These are phyloP conservation scores for Junonia oenone DNA, from an alignment of 2,888 invertebrate genomes.

Conservation along the genomic window DNA sequence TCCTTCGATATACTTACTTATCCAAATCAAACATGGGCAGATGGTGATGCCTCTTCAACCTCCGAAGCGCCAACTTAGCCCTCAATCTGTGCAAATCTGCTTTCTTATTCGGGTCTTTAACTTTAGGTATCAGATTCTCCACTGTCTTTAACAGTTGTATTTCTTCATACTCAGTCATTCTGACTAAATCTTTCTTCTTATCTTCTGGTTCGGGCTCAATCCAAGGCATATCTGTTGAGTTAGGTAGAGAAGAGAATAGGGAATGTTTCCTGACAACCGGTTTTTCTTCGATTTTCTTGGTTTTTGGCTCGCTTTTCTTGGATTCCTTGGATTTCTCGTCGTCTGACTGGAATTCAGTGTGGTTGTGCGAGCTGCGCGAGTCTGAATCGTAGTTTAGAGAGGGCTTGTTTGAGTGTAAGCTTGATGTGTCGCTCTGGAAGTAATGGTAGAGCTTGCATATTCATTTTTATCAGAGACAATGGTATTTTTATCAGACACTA, in stretches of 20 bases:
- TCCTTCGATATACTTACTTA: conserved; percentile 53
- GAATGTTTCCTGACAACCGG: conserved; percentile 42
- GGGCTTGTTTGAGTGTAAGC: conserved; percentile 50
- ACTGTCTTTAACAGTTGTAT: conserved; percentile 65
- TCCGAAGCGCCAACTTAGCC: conserved; percentile 58
- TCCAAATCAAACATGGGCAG: conserved; percentile 67
- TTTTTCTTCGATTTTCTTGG: conserved; percentile 41
- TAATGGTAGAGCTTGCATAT: background rate
- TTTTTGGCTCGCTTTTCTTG: conserved; percentile 33
- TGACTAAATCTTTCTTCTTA: conserved; percentile 41
- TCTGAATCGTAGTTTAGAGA: conserved; percentile 53
- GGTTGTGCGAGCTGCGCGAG: conserved; percentile 42
- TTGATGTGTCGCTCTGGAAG: conserved; percentile 61
- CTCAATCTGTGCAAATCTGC: conserved; percentile 43
- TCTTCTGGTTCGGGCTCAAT: conserved; percentile 37
- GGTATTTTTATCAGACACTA: too few relatives aligned
- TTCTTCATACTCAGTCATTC: conserved; percentile 64
- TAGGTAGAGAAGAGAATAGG: conserved; percentile 53
- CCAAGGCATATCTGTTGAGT: conserved; percentile 62
- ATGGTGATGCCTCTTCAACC: conserved; percentile 65
- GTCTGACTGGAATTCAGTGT: conserved; percentile 27
- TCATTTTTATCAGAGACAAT: too few relatives aligned
- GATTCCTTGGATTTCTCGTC: conserved; percentile 24
- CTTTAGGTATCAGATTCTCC: conserved; percentile 53
- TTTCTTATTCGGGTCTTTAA: conserved; percentile 48